These are phyloP conservation scores for Pempheris klunzingeri DNA, from an alignment of 2,797 vertebrate genomes.

Conservation along the genomic window DNA sequence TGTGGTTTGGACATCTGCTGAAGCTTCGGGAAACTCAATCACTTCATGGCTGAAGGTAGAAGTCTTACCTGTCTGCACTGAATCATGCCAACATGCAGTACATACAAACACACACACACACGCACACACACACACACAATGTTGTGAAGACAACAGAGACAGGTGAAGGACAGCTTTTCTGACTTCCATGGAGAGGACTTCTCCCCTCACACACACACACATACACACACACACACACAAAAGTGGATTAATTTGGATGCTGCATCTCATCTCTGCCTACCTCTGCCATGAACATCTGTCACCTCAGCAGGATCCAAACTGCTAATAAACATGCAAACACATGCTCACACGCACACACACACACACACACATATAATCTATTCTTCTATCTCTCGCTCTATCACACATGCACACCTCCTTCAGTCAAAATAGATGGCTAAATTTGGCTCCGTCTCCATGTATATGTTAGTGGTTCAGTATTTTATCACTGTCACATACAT, in stretches of 20 bases:
- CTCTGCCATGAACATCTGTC: conserved; percentile 81
- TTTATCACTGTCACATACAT: conserved; percentile 41
- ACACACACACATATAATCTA: conserved; percentile 12
- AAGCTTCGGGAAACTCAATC: conserved; percentile 89
- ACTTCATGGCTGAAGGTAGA: conserved; percentile 85
- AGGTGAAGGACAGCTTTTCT: conserved; percentile 70
- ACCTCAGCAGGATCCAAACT: conserved; percentile 76
- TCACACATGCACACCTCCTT: conserved; percentile 27
- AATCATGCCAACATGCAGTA: conserved; percentile 55
- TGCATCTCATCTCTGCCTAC: conserved; percentile 50
- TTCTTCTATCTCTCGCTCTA: conserved; percentile 3
- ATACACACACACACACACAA: conserved; percentile 28
- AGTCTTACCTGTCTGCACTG: conserved; percentile 72
- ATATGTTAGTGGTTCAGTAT: conserved; percentile 23
- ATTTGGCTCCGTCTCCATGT: conserved; percentile 30
- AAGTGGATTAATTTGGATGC: conserved; percentile 63
- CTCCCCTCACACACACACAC: conserved; percentile 9
- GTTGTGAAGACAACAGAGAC: conserved; percentile 27
- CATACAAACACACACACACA: conserved; percentile 41
- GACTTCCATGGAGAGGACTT: conserved; percentile 55
- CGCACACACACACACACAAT: conserved; percentile 18
- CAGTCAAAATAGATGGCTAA: conserved; percentile 44
- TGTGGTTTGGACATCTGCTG: conserved; percentile 80
- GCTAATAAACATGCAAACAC: conserved; percentile 60
- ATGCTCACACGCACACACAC: conserved; percentile 2